Conservation (phyloP, 2,888 invertebrate species). For the Marronus borbonicus region DNA sequence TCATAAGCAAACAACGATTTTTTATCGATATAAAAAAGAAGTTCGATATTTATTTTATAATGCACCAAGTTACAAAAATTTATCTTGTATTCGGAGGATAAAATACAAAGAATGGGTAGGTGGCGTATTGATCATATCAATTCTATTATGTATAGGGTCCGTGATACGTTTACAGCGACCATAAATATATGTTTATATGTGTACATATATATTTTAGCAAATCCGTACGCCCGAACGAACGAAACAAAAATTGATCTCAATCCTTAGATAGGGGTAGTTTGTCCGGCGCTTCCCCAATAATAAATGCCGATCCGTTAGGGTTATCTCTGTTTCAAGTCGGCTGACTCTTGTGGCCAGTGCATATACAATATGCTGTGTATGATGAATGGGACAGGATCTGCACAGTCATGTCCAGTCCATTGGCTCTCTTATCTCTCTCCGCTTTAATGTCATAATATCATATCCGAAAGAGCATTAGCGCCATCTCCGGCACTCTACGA, state of each 20-base stretch:
- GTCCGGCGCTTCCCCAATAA: constrained; percentile 51
- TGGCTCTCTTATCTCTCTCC: constrained; percentile 61
- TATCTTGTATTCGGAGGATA: too few relatives aligned
- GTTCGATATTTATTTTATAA: too few relatives aligned
- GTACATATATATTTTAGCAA: constrained; percentile 37
- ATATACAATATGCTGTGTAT: constrained; percentile 58
- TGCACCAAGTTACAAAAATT: too few relatives aligned
- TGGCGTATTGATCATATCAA: too few relatives aligned
- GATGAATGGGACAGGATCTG: constrained; percentile 63
- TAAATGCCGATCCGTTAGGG: constrained; percentile 49
- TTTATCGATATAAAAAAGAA: too few relatives aligned
- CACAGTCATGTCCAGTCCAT: constrained; percentile 67
- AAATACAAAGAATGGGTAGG: too few relatives aligned
- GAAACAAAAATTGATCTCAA: constrained; percentile 45
- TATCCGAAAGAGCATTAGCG: constrained; percentile 49
- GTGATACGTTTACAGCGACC: too few relatives aligned
- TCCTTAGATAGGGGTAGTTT: constrained; percentile 48
- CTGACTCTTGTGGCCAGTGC: constrained; percentile 52
- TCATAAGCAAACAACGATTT: too few relatives aligned
- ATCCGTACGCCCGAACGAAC: constrained; percentile 37
- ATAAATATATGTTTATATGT: constrained; percentile 13
- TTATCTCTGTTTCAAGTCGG: constrained; percentile 54
- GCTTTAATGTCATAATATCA: constrained; percentile 58
- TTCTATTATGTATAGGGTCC: too few relatives aligned
- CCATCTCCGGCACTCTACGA: constrained; percentile 47